Evolutionary conservation across 2,888 invertebrate genomes (phyloP).

Genomic region (Celastrina argiolus): DNA sequence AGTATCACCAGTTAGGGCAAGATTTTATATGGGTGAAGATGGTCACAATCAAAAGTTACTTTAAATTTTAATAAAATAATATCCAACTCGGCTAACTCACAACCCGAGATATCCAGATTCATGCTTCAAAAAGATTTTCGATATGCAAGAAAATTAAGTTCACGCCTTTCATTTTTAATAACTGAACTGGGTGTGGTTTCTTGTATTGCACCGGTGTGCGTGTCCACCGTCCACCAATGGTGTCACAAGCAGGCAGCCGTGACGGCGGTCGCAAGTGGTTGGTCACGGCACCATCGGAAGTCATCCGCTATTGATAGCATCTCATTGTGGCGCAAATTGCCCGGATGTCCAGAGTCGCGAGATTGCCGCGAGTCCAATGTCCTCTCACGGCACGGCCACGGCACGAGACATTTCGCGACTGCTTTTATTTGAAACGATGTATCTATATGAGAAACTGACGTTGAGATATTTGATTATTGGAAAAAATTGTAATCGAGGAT

Average conservation of each 20-base stretch:
- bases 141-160: not conserved
- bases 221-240: conserved; percentile 27
- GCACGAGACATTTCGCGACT: not conserved
- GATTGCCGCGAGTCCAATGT: conserved; percentile 49
- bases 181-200: conserved; percentile 12
- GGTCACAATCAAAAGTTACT: too few species aligned
- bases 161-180: not conserved
- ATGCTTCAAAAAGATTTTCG: not conserved
- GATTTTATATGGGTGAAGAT: not conserved
- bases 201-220: conserved; percentile 10
- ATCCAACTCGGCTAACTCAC: not conserved
- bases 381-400: not conserved
- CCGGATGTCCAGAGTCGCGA: conserved; percentile 70
- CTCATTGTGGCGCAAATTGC: conserved; percentile 71
- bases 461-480: too few species aligned
- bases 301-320: conserved; percentile 73
- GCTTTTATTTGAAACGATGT: not conserved
- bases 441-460: too few species aligned
- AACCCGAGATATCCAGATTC: not conserved
- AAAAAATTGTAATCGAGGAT: too few species aligned
- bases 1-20: not conserved
- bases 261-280: conserved; percentile 69
- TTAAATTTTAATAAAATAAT: not conserved
- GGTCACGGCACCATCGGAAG: conserved; percentile 68
- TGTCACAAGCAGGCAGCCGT: conserved; percentile 41